Evolutionary conservation across 2,797 vertebrate species (phyloP).

Genomic region (Bucorvus abyssinicus): DNA sequence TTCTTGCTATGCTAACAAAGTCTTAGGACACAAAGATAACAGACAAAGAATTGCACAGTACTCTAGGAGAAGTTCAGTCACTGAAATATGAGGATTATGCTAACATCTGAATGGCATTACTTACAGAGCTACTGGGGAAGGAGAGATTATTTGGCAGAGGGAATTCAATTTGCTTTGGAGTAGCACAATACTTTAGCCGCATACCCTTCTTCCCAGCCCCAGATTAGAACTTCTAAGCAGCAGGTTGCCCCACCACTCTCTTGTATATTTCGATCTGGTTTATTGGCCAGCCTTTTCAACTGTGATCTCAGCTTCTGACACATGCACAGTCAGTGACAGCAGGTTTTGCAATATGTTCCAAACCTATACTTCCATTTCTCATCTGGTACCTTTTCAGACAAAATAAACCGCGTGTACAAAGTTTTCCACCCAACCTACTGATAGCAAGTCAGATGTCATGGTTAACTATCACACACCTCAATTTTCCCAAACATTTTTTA

Average conservation of each 20-base stretch:
- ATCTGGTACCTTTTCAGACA: not conserved
- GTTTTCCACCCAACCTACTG: not conserved
- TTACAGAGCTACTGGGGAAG: not conserved
- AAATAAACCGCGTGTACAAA: not conserved
- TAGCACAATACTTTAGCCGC: not conserved
- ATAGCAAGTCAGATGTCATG: not conserved
- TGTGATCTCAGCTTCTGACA: too few relatives aligned
- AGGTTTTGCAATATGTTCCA: not conserved
- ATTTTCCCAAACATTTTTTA: not conserved
- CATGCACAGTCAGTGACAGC: too few relatives aligned
- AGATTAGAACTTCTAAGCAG: not conserved
- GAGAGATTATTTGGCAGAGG: not conserved
- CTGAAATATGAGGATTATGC: conserved; percentile 2
- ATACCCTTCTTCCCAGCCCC: not conserved
- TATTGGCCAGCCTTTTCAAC: too few relatives aligned
- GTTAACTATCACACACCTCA: not conserved
- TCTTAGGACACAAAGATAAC: not conserved
- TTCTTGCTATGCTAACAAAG: not conserved
- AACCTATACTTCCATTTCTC: not conserved
- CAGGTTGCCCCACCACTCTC: too few relatives aligned
- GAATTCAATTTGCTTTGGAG: conserved; percentile 4
- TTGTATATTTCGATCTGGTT: too few relatives aligned
- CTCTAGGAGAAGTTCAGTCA: not conserved
- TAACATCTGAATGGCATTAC: not conserved
- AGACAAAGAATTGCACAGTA: not conserved